phyloP scores from a whole-genome alignment of 2,888 invertebrate species.

The Leucania comma region DNA sequence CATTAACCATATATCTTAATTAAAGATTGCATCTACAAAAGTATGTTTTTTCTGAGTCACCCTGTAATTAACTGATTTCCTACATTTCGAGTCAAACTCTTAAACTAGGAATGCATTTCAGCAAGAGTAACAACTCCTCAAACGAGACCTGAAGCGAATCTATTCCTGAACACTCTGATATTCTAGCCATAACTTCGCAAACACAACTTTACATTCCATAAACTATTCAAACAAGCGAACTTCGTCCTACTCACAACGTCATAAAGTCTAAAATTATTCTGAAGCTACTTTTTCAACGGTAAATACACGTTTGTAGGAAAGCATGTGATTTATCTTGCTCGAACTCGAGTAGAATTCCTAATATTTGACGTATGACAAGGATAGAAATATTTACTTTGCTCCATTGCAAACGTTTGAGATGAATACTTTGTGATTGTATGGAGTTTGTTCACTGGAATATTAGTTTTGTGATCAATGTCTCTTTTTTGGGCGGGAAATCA shows the following conservation, averaged over 20 bases:
- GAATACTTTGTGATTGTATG: conserved; percentile 12
- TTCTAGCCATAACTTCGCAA: conserved; percentile 42
- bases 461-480: conserved; percentile 17
- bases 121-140: conserved; percentile 18
- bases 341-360: conserved; percentile 61
- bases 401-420: conserved; percentile 31
- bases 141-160: conserved; percentile 37
- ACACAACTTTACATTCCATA: conserved; percentile 28
- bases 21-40: too few species aligned
- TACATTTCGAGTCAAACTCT: conserved; percentile 5
- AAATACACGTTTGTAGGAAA: conserved; percentile 29
- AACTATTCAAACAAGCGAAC: conserved; percentile 3
- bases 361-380: conserved; percentile 61
- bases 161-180: conserved; percentile 48
- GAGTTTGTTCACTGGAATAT: conserved; percentile 39
- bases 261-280: conserved; percentile 37
- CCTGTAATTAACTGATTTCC: background rate
- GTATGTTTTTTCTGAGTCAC: too few species aligned
- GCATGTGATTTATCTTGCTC: conserved; percentile 65
- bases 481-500: too few species aligned
- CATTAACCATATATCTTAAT: too few species aligned
- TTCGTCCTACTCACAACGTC: background rate
- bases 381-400: conserved; percentile 48
- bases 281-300: background rate
- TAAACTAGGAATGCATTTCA: conserved; percentile 18